Conservation (phyloP, 2,888 invertebrate species). For the Pachliopta kotzebuea region DNA sequence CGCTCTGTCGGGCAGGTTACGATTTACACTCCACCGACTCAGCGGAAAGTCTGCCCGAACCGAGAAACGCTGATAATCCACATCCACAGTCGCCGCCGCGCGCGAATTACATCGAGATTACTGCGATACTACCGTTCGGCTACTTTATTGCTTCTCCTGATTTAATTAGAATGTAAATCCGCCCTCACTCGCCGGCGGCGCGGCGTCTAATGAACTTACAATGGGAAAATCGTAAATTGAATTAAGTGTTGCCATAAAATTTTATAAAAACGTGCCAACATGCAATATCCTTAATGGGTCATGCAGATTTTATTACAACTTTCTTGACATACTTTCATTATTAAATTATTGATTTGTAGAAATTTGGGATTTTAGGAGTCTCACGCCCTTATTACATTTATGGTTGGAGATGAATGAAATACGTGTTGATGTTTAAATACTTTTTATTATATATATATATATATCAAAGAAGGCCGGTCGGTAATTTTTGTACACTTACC, state of each 20-base stretch:
- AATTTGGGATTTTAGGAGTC: neutral
- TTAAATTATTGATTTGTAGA: neutral
- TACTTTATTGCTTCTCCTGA: conserved; percentile 54
- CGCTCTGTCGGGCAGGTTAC: conserved; percentile 79
- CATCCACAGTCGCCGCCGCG: conserved; percentile 62
- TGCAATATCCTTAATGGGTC: neutral
- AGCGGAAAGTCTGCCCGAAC: conserved; percentile 72
- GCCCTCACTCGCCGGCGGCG: conserved; percentile 16
- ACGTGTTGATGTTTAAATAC: no score
- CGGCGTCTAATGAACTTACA: conserved; percentile 21
- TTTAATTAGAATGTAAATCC: conserved; percentile 57
- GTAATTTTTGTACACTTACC: no score
- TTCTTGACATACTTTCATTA: neutral
- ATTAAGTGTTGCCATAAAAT: conserved; percentile 23
- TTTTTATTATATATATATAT: no score
- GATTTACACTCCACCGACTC: conserved; percentile 79
- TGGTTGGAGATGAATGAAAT: no score
- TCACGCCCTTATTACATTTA: no score
- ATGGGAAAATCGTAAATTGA: conserved; percentile 21
- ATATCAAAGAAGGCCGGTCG: no score
- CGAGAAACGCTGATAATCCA: conserved; percentile 78
- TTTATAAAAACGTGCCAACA: conserved; percentile 1
- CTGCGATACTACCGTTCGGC: conserved; percentile 50
- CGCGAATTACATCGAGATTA: conserved; percentile 76
- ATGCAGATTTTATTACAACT: neutral